Evolutionary conservation across 1,140 invertebrate species (phyloP).

Genomic region (Eurytemora carolleeae): DNA sequence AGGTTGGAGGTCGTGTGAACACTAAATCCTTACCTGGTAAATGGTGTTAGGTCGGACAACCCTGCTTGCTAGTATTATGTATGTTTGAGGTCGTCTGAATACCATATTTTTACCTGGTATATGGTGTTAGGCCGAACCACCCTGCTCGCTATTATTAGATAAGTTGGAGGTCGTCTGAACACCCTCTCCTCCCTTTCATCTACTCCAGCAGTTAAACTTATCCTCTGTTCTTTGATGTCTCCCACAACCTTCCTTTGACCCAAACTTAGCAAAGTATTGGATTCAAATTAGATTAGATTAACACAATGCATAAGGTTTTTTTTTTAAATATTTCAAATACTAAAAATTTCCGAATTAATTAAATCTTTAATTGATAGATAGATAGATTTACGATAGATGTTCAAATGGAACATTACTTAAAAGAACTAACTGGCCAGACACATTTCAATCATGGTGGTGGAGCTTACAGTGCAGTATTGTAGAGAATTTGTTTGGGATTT

Average conservation of each 20-base stretch:
- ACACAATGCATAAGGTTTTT: too few species aligned
- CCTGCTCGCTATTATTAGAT: conserved; percentile 7
- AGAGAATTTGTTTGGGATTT: too few species aligned
- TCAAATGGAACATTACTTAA: too few species aligned
- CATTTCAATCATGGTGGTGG: too few species aligned
- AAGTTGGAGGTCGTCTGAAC: conserved; percentile 6
- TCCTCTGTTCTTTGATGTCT: conserved; percentile 8
- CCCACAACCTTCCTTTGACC: conserved; percentile 5
- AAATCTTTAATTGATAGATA: too few species aligned
- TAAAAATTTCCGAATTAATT: too few species aligned
- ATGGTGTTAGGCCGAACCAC: conserved; percentile 9
- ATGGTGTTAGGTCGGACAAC: conserved; percentile 10
- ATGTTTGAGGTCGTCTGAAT: conserved; percentile 4
- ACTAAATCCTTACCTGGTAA: conserved; percentile 11
- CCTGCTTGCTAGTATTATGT: conserved; percentile 5
- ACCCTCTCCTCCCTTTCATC: conserved; percentile 6
- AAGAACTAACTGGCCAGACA: too few species aligned
- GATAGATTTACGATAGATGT: too few species aligned
- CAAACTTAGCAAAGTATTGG: too few species aligned
- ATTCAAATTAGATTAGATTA: too few species aligned
- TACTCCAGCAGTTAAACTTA: neutral
- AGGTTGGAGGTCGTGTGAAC: conserved; percentile 8
- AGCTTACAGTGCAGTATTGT: too few species aligned
- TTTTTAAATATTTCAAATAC: too few species aligned
- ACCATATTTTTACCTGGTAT: conserved; percentile 13